Evolutionary conservation across 2,888 invertebrate genomes (phyloP), one percentile per base, ranked within the genome.

Genomic region (Noctuana brunneofusca): DNA sequence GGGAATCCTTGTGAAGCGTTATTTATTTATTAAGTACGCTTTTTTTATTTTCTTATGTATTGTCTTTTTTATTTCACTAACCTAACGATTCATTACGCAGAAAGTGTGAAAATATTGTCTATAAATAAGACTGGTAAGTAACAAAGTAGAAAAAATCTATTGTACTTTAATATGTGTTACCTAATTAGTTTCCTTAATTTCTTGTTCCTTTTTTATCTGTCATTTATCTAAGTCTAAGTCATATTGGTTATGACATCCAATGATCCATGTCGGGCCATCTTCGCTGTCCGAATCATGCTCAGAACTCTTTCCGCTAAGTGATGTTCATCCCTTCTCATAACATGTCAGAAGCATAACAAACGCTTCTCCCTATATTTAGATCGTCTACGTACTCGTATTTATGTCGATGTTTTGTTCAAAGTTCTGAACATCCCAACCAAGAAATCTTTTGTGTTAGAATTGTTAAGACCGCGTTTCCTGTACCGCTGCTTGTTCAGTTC

Each of bases 321-420:
- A 22, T 22, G 12, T 48, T 48, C 22, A 48, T n/a, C 48, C 48
- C 48, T 48, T 22, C 22, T 22, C 8, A 48, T 22, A n/a, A 48
- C 5, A 22, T 16, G n/a, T 22, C 46, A 46, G 20, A 4, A 20
- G 46, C 46, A 20, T 11, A 11, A 43, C 20, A 6, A 48, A 48
- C 22, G 16, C 18, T 16, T 16, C 22, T 12, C 46, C 20, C 46
- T 18, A 9, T 46, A 46, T 46, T 46, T 46, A 20, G 20, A 1
- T 12, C 20, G 0, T 38, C 14, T 14, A 38, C n/a, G 14, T 38
- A 14, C 38, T 1, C n/a, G 16, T 41, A 4, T 41, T 14, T n/a
- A 6, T 14, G 3, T 41, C 6, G 16, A 43, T 43, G 18, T 18
- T 18, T 18, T 43, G 18, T 43, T 18, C 8, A 20, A 48, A 14